Evolutionary conservation across 2,113 vertebrate species (phyloP).

Genomic region (Syrmaticus mikado): DNA sequence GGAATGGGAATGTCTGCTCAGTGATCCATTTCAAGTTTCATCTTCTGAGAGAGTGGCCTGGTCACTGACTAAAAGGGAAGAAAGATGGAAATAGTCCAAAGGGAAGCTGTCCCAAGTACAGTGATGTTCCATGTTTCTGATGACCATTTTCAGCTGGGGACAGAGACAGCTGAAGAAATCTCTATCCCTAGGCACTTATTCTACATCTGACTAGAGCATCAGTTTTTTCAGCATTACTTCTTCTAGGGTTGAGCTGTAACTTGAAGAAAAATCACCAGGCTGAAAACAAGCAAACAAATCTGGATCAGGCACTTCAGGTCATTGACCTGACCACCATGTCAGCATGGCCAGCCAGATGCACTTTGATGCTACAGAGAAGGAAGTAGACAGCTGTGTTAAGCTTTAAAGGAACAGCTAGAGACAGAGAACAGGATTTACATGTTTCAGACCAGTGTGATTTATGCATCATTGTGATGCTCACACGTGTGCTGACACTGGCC

Average conservation of each 20-base stretch:
- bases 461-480: accelerated
- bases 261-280: background rate
- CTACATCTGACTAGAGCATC: background rate
- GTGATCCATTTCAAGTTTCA: conserved; percentile 46
- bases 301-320: background rate
- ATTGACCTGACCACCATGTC: background rate
- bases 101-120: background rate
- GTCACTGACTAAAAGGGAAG: background rate
- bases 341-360: background rate
- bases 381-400: background rate
- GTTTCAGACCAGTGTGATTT: background rate
- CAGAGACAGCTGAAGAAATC: background rate
- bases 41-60: conserved; percentile 2
- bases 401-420: background rate
- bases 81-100: conserved; percentile 17
- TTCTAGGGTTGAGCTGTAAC: background rate
- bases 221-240: background rate
- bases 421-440: accelerated
- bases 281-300: background rate
- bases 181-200: background rate
- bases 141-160: background rate
- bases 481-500: background rate
- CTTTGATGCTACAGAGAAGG: background rate
- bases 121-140: background rate
- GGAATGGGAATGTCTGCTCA: conserved; percentile 49